Evolutionary conservation across 2,888 invertebrate genomes (phyloP), one percentile per base, ranked within the genome.

Genomic region (Dorcus hopei): DNA sequence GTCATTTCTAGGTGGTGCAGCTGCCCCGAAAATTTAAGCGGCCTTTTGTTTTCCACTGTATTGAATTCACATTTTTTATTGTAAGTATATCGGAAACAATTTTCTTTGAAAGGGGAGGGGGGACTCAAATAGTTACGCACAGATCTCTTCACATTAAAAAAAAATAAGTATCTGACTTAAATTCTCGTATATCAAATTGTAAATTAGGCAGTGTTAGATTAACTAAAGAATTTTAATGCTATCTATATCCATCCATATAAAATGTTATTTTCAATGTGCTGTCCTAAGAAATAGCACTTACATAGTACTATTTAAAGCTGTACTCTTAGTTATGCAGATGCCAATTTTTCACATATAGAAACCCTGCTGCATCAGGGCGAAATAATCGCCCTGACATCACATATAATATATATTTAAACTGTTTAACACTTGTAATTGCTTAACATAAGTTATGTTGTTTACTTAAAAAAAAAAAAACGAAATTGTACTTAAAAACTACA

Each of bases 151-250:
- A 33, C 7, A 33, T 33, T 33, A 33, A 33, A 6, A 33, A 26
- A 33, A 33, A 33, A 33, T 33, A 33, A 33, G 26, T 33, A 33
- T 33, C 26, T 33, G 26, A 33, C 26, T 33, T 41, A 41, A 11
- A 41, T 41, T 16, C 39, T 40, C 49, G 38, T 49, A 53, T 58
- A 53, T 49, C 48, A 41, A 53, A 55, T 47, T 55, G 52, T 55
- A 59, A 55, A 59, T 59, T 55, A 59, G 59, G 59, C 59, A 59
- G 59, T 59, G 59, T 50, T 59, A 52, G 16, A 47, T 55, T 51
- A 54, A 52, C 23, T 45, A 59, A 52, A 39, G 40, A 58, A 51
- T 11, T 19, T 40, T 57, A 26, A 47, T 52, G 23, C 41, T 51
- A 16, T 40, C 42, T 42, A 55, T 49, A 53, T 43, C 45, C 45